Evolutionary conservation across 2,888 invertebrate species (phyloP).

Genomic region (Nowickia ferox): DNA sequence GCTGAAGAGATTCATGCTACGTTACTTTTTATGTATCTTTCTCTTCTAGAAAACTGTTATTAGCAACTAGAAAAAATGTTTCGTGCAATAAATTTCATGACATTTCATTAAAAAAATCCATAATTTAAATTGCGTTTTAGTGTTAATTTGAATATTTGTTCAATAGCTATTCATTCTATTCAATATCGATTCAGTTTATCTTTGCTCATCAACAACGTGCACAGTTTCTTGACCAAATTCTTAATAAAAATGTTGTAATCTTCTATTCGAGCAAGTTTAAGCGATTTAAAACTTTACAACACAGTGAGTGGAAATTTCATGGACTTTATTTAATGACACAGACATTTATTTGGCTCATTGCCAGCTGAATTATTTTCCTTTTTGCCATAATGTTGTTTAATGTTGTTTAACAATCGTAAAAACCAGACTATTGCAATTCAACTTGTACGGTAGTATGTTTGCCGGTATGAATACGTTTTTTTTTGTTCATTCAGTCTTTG

Average conservation of each 20-base stretch:
- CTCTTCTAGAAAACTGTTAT: no score
- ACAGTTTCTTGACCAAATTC: neutral
- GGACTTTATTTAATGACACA: conserved; percentile 49
- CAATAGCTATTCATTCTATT: neutral
- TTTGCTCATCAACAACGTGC: neutral
- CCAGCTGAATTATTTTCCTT: conserved; percentile 57
- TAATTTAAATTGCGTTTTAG: no score
- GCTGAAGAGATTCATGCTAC: no score
- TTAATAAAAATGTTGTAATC: conserved; percentile 1
- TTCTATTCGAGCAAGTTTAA: neutral
- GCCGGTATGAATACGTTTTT: conserved; percentile 3
- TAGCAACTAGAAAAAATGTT: no score
- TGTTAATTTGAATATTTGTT: no score
- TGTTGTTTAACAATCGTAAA: conserved; percentile 54
- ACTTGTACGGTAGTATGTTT: conserved; percentile 1
- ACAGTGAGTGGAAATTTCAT: conserved; percentile 23
- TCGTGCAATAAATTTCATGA: no score
- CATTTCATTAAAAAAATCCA: no score
- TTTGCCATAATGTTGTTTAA: conserved; percentile 42
- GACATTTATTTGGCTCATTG: conserved; percentile 66
- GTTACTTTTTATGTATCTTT: no score
- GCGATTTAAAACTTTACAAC: neutral
- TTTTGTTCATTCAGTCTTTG: neutral
- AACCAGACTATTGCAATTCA: conserved; percentile 46
- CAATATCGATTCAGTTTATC: neutral